Conservation (phyloP, 2,113 vertebrate genomes). For the Aspiorhynchus laticeps region DNA sequence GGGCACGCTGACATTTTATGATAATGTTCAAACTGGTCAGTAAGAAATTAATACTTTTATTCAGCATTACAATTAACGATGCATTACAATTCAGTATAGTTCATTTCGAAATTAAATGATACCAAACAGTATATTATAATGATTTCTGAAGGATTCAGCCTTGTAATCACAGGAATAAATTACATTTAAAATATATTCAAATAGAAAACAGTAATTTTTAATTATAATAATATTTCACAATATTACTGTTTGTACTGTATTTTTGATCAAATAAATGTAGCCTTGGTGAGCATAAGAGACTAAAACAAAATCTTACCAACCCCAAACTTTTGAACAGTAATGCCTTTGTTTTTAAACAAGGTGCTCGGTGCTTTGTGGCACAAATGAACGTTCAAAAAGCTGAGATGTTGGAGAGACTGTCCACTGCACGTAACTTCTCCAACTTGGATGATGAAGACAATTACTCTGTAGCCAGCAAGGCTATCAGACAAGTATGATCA, state of each 20-base stretch:
- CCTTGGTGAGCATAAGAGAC: too few species aligned
- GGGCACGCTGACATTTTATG: neutral
- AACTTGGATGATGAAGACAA: slow-evolving; percentile 93
- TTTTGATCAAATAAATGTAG: too few species aligned
- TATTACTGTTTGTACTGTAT: too few species aligned
- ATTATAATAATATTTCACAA: too few species aligned
- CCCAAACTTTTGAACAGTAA: neutral
- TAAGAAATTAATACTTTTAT: neutral
- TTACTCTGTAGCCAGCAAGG: slow-evolving; percentile 88
- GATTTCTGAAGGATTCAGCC: neutral
- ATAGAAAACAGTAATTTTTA: too few species aligned
- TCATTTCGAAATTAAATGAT: neutral
- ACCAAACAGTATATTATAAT: neutral
- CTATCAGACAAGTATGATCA: slow-evolving; percentile 81
- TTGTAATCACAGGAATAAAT: too few species aligned
- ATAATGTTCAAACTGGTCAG: neutral
- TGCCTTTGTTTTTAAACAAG: slow-evolving; percentile 65
- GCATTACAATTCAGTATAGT: neutral
- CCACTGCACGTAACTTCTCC: slow-evolving; percentile 89
- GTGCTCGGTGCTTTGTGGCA: slow-evolving; percentile 88
- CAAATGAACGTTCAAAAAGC: slow-evolving; percentile 90
- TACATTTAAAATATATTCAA: too few species aligned
- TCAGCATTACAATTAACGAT: neutral
- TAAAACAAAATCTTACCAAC: too few species aligned
- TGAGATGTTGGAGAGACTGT: slow-evolving; percentile 92